Percentiles rank a stretch among this genome's conserved stretches.
Evolutionary conservation across 1,140 invertebrate species (phyloP).

Genomic region (Heterodera schachtii): DNA sequence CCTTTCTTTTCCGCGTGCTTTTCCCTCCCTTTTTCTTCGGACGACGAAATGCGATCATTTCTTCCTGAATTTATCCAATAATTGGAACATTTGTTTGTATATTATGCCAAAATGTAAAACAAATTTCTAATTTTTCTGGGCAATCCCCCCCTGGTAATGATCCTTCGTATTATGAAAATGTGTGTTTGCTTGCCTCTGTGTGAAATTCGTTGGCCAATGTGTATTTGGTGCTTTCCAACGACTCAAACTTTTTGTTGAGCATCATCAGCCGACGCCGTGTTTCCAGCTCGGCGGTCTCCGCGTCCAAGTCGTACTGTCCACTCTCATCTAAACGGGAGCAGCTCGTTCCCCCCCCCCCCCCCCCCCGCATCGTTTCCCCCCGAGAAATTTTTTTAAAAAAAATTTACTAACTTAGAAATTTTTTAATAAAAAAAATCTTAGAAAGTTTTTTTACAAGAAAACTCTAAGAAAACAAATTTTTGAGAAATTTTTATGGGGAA

Average conservation of each 20-base stretch:
- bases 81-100: conserved; percentile 9
- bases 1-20: conserved; percentile 68
- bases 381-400: too few relatives aligned
- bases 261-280: conserved; percentile 69
- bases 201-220: conserved; percentile 85
- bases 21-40: conserved; percentile 79
- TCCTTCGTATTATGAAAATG: too few relatives aligned
- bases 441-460: too few relatives aligned
- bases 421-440: too few relatives aligned
- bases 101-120: too few relatives aligned
- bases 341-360: too few relatives aligned
- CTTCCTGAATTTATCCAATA: conserved; percentile 63
- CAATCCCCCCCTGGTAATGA: too few relatives aligned
- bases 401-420: too few relatives aligned
- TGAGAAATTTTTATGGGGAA: too few relatives aligned
- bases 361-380: too few relatives aligned
- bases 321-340: conserved; percentile 38
- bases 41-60: conserved; percentile 82
- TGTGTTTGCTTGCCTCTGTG: conserved; percentile 69
- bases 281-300: conserved; percentile 70
- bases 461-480: too few relatives aligned
- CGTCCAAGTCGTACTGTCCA: conserved; percentile 61
- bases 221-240: conserved; percentile 72
- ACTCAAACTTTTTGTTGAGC: conserved; percentile 62
- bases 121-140: too few relatives aligned